Conservation (phyloP, 2,113 vertebrate species). For the Sarotherodon lohbergeri region DNA sequence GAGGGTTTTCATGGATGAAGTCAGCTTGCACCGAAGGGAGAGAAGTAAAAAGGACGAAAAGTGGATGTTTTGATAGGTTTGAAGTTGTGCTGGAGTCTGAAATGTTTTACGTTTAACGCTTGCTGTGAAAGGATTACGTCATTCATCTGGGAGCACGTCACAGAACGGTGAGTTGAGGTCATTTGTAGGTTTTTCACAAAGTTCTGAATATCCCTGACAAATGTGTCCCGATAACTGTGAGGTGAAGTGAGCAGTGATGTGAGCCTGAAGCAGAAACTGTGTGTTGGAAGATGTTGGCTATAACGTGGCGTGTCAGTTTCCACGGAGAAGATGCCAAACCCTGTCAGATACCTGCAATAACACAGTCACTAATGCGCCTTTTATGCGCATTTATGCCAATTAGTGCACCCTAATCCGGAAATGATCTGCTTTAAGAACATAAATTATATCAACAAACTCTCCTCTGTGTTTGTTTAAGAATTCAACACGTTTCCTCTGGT, state of each 20-base stretch:
- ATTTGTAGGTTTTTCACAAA: slow-evolving; percentile 17
- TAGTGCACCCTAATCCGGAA: not conserved
- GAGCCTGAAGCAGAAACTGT: not conserved
- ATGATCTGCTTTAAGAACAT: not conserved
- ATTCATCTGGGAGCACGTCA: not conserved
- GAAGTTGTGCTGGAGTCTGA: not conserved
- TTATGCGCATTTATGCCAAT: not conserved
- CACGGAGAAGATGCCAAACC: slow-evolving; percentile 26
- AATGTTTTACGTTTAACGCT: not conserved
- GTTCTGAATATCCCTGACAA: not conserved
- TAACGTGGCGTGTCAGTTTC: slow-evolving; percentile 57
- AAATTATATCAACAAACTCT: not conserved
- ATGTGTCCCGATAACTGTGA: not conserved
- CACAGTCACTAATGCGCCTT: not conserved
- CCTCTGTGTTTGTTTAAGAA: not conserved
- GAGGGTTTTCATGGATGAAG: slow-evolving; percentile 29
- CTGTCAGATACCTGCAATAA: not conserved
- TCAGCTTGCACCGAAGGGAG: slow-evolving; percentile 46
- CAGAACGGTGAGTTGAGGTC: slow-evolving; percentile 52
- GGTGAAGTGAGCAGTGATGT: not conserved
- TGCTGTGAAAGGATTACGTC: not conserved
- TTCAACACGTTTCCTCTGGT: not conserved
- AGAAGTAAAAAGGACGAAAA: slow-evolving; percentile 24
- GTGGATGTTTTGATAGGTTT: slow-evolving; percentile 13
- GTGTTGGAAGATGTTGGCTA: not conserved